Evolutionary conservation across 2,888 invertebrate species (phyloP).

Genomic region (Dasypogon diadema): DNA sequence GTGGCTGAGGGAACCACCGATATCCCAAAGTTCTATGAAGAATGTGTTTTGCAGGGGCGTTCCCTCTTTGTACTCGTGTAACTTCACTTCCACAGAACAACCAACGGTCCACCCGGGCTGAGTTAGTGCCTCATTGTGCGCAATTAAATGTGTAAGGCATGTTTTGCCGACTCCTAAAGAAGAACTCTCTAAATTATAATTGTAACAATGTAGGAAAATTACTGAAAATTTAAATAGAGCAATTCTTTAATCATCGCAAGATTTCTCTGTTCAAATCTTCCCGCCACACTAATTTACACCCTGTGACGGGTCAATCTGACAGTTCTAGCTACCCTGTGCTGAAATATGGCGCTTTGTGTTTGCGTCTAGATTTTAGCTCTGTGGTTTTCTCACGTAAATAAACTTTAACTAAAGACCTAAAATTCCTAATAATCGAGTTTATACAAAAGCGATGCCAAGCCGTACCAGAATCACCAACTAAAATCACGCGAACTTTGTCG

Average conservation of each 20-base stretch:
- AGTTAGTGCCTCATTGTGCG: conserved; percentile 85
- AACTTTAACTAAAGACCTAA: neutral
- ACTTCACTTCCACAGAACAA: conserved; percentile 93
- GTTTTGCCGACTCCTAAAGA: conserved; percentile 94
- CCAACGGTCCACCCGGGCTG: conserved; percentile 97
- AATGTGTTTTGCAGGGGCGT: conserved; percentile 91
- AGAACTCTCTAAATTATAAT: conserved; percentile 2
- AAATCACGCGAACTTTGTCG: conserved; percentile 90
- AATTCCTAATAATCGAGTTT: conserved; percentile 1
- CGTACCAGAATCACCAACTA: conserved; percentile 91
- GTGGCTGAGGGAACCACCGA: conserved; percentile 95
- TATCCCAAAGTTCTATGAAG: conserved; percentile 97
- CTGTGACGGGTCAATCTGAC: conserved; percentile 5
- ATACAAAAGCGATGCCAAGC: conserved; percentile 51
- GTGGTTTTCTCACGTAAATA: conserved; percentile 8
- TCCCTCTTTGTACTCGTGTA: conserved; percentile 95
- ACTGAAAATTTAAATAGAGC: neutral
- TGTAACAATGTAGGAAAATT: neutral
- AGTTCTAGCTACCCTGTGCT: conserved; percentile 42
- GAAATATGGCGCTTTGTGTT: conserved; percentile 53
- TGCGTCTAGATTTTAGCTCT: conserved; percentile 49
- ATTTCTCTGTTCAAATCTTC: conserved; percentile 1
- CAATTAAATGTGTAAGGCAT: conserved; percentile 90
- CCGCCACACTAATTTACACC: conserved; percentile 7
- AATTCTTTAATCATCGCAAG: neutral